Evolutionary conservation across 2,113 vertebrate species (phyloP).

Genomic region (Ciconia boyciana): DNA sequence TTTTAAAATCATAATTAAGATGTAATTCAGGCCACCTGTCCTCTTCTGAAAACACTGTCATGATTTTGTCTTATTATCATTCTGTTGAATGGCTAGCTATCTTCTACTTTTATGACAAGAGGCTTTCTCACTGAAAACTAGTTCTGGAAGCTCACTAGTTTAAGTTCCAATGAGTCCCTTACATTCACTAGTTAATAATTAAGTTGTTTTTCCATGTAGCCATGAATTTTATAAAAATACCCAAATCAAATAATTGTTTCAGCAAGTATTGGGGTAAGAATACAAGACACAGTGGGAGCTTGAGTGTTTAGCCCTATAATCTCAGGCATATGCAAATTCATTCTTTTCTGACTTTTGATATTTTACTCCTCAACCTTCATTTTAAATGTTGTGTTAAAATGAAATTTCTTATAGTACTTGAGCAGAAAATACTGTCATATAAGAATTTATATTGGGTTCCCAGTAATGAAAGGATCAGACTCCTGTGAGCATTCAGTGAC

Average conservation of each 20-base stretch:
- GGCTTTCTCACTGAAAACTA: background rate
- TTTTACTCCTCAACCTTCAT: background rate
- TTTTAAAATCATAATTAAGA: conserved; percentile 30
- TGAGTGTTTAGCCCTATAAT: background rate
- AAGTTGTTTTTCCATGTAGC: background rate
- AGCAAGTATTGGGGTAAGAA: background rate
- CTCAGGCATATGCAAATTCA: background rate
- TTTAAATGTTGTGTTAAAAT: background rate
- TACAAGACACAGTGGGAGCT: background rate
- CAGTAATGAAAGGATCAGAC: background rate
- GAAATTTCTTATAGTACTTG: background rate
- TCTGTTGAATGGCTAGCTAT: background rate
- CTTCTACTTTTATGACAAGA: background rate
- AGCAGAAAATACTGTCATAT: background rate
- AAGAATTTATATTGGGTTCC: background rate
- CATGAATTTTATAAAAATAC: background rate
- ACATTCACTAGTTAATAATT: background rate
- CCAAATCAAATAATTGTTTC: background rate
- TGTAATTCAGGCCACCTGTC: background rate
- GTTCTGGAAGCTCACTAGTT: background rate
- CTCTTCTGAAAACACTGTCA: background rate
- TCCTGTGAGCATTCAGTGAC: background rate
- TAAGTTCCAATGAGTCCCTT: background rate
- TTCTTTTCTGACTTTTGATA: background rate
- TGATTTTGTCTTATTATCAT: background rate